Percentiles rank a stretch among this genome's conserved stretches.
phyloP scores from a whole-genome alignment of 2,113 vertebrate genomes.

The Gila orcuttii region DNA sequence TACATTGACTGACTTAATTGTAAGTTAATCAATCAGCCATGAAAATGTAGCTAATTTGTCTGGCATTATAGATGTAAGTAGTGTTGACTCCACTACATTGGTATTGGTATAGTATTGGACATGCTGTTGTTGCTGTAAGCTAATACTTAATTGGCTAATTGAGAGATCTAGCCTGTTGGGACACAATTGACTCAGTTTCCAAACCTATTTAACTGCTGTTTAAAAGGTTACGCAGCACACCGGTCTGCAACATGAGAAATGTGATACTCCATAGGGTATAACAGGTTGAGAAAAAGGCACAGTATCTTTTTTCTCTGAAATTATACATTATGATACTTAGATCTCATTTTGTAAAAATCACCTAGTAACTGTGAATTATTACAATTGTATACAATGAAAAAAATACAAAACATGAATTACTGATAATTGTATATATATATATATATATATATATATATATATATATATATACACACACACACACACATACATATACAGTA shows the following conservation, averaged over 20 bases:
- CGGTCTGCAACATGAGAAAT: constrained; percentile 36
- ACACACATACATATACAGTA: too few species aligned
- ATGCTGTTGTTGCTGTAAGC: constrained; percentile 6
- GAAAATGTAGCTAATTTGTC: neutral
- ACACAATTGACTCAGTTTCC: constrained; percentile 32
- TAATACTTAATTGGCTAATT: constrained; percentile 27
- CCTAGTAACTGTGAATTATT: neutral
- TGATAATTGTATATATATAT: too few species aligned
- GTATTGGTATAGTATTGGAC: constrained; percentile 12
- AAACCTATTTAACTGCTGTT: constrained; percentile 27
- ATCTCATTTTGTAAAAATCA: neutral
- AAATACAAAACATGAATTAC: too few species aligned
- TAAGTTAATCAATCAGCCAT: constrained; percentile 3
- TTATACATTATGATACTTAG: neutral
- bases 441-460: too few species aligned
- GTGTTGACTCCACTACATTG: neutral
- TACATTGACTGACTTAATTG: neutral
- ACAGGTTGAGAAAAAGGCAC: neutral
- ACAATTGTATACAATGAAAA: neutral
- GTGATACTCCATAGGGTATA: constrained; percentile 15
- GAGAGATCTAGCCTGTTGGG: constrained; percentile 18
- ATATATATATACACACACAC: too few species aligned
- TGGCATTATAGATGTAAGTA: constrained; percentile 5
- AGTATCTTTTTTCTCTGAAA: neutral
- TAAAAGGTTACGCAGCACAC: constrained; percentile 31